Base-by-base conservation (phyloP, 2,113 vertebrate genomes). In the Lipophrys pholis region DNA sequence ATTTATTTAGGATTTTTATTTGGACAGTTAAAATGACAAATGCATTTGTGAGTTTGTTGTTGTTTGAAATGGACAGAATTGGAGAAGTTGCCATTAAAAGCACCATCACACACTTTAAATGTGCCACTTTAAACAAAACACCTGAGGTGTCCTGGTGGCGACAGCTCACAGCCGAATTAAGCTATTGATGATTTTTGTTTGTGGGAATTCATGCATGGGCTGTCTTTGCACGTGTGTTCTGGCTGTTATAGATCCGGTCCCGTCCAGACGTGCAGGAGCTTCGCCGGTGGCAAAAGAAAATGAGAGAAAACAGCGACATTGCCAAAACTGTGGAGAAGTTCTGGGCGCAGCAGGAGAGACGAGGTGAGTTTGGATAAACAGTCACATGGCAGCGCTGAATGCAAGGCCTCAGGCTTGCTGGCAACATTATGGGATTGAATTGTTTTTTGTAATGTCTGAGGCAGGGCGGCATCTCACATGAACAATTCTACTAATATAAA, bases 281-380 rank as follows among this genome's bases (percentile, higher is more conserved):
- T 50, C 95, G 96, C 11, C 92, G 90, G 88, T 99, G 96, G 97
- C 97, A 99, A 85, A 96, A 91, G 83, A 91, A 96, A 60, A 77
- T 96, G 65, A 91, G 94, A 2, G 95, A 96, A 2, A 96, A 81
- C 39, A 38, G 49, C 5, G 82, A 95, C 81, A 96, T 97, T 50
- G 14, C 17, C 45, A 80, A 93, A 73, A 90, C 83, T 3, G 93
- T 97, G 8, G 62, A 85, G 56, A 69, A 92, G 11, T 98, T 98
- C 88, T 98, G 97, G 97, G 17, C 73, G 17, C 92, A 87, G n/a
- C 95, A 94, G 61, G 96, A 97, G 75, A 92, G 69, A 50, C 93
- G 93, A 96, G 93, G 97, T 97, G 61, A 86, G 59, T 43, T 1
- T 49, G 57, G 41, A 17, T 6, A 51, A 40, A 50, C 40, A 56